phyloP scores from a whole-genome alignment of 2,113 vertebrate genomes.

The Carollia perspicillata region DNA sequence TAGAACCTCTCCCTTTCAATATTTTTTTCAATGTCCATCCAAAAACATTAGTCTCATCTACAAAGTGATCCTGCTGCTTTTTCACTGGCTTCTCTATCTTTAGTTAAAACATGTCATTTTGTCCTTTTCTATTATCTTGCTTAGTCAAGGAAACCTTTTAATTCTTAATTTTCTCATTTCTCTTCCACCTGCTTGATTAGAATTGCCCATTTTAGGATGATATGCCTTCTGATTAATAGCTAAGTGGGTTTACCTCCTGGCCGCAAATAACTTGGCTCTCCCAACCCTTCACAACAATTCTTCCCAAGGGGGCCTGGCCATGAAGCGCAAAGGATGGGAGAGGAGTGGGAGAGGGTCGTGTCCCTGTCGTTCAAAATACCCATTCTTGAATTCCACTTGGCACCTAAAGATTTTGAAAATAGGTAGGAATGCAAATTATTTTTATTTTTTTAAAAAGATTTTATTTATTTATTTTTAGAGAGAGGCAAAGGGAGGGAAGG shows the following conservation, averaged over 20 bases:
- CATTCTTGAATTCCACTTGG: background rate
- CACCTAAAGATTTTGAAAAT: background rate
- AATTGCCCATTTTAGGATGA: background rate
- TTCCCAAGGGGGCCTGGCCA: background rate
- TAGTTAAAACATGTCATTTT: background rate
- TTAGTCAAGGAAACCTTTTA: background rate
- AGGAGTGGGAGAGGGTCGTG: too few species aligned
- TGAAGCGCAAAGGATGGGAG: background rate
- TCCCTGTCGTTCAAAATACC: background rate
- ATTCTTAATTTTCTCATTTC: constrained; percentile 19
- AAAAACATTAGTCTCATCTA: background rate
- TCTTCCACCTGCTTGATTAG: constrained; percentile 22
- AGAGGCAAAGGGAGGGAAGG: too few species aligned
- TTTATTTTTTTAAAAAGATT: too few species aligned
- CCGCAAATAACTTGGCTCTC: background rate
- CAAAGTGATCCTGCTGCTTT: background rate
- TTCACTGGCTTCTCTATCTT: background rate
- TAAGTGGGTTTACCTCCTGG: background rate
- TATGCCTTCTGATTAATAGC: background rate
- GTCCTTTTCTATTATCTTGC: constrained; percentile 23
- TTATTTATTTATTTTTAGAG: too few species aligned
- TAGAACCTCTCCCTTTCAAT: background rate
- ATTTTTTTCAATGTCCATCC: background rate
- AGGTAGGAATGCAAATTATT: background rate
- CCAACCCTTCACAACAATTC: background rate